Evolutionary conservation across 1,140 invertebrate species (phyloP).

Genomic region (Cylas formicarius): DNA sequence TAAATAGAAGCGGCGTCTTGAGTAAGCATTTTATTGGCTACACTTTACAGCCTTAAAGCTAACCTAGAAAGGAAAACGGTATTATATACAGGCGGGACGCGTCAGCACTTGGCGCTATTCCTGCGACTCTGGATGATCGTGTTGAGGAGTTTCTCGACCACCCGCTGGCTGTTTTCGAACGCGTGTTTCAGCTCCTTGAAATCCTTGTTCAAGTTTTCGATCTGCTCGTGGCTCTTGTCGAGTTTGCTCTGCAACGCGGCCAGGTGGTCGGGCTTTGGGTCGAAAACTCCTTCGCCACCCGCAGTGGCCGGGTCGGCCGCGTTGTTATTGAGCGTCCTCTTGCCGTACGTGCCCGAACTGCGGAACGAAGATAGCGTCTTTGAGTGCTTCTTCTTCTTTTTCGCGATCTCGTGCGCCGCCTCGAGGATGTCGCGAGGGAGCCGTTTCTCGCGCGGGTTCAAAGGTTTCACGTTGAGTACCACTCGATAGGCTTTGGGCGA

Average conservation of each 20-base stretch:
- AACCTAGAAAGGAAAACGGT: too few species aligned
- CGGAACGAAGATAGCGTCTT: constrained; percentile 57
- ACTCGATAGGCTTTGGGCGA: constrained; percentile 69
- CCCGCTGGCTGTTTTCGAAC: constrained; percentile 17
- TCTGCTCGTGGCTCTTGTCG: constrained; percentile 54
- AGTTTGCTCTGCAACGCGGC: constrained; percentile 52
- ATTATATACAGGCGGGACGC: too few species aligned
- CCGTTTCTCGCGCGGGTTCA: constrained; percentile 72
- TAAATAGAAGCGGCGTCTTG: too few species aligned
- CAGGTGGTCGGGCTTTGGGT: constrained; percentile 30
- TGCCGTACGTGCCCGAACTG: constrained; percentile 46
- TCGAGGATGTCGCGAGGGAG: constrained; percentile 67
- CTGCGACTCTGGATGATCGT: constrained; percentile 16
- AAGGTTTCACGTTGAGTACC: constrained; percentile 67
- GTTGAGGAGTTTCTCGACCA: constrained; percentile 11
- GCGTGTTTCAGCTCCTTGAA: constrained; percentile 52
- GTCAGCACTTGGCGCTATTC: constrained; percentile 7
- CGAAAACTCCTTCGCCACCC: constrained; percentile 36
- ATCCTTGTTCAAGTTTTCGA: constrained; percentile 53
- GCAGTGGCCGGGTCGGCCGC: constrained; percentile 45
- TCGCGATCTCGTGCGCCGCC: constrained; percentile 67
- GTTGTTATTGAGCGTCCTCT: constrained; percentile 56
- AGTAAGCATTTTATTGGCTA: too few species aligned
- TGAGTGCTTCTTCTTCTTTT: constrained; percentile 58
- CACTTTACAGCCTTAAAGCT: too few species aligned